Percentiles rank a stretch among this genome's conserved stretches.
phyloP scores from a whole-genome alignment of 2,797 vertebrate species.

The Cygnus olor region DNA sequence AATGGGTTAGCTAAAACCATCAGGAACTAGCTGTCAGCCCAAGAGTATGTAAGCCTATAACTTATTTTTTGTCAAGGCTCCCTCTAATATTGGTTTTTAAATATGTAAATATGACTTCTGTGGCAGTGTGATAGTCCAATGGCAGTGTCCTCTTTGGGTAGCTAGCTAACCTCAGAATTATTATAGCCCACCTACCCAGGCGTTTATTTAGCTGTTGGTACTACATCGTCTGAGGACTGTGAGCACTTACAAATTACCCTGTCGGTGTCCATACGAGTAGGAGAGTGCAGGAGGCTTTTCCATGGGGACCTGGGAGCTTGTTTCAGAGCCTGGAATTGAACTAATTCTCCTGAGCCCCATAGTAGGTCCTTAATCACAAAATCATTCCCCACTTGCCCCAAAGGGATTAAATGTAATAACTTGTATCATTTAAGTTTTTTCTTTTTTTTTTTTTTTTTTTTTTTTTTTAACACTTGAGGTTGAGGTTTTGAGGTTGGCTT shows the following conservation, averaged over 20 bases:
- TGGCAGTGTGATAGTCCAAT: not conserved
- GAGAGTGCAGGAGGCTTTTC: slow-evolving; percentile 36
- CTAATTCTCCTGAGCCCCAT: slow-evolving; percentile 57
- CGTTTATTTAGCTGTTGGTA: slow-evolving; percentile 5
- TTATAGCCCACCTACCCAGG: not conserved
- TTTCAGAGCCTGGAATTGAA: slow-evolving; percentile 59
- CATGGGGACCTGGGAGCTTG: slow-evolving; percentile 37
- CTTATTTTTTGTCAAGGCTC: not conserved
- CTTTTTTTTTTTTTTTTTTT: slow-evolving; percentile 11
- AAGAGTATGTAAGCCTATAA: not conserved
- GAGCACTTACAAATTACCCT: not conserved
- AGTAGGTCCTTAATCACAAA: slow-evolving; percentile 71
- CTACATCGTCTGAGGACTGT: not conserved
- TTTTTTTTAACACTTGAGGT: slow-evolving; percentile 47
- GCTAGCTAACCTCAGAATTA: not conserved
- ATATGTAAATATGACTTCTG: not conserved
- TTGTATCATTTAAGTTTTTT: slow-evolving; percentile 50
- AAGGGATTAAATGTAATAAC: slow-evolving; percentile 63
- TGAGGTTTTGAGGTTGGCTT: slow-evolving; percentile 48
- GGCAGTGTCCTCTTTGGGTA: not conserved
- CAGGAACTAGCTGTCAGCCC: not conserved
- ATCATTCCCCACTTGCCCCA: slow-evolving; percentile 50
- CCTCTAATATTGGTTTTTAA: not conserved
- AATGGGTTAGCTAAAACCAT: slow-evolving; percentile 19
- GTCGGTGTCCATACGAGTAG: not conserved